phyloP scores from a whole-genome alignment of 2,113 vertebrate genomes.

The Onychorhynchus coronatus region DNA sequence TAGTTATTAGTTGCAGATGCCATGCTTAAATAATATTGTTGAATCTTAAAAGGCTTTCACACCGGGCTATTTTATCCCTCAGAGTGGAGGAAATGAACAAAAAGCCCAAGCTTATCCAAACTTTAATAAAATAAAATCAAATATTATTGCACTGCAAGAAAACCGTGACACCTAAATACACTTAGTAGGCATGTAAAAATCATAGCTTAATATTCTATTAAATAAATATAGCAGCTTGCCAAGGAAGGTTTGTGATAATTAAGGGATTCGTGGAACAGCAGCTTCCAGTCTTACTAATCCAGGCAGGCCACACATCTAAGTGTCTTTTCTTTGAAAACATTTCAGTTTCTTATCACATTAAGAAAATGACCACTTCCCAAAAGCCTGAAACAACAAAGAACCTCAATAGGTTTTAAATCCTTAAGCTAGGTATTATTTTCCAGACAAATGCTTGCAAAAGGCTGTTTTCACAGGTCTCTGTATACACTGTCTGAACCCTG shows the following conservation, averaged over 20 bases:
- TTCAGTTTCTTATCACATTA: conserved; percentile 58
- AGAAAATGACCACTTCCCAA: conserved; percentile 48
- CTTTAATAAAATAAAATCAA: conserved; percentile 4
- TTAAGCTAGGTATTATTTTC: conserved; percentile 70
- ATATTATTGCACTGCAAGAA: background rate
- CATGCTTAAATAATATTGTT: background rate
- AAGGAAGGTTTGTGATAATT: background rate
- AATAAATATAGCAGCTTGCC: background rate
- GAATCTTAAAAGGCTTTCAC: conserved; percentile 46
- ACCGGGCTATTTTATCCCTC: background rate
- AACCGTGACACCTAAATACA: background rate
- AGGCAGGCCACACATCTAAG: background rate
- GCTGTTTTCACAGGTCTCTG: conserved; percentile 16
- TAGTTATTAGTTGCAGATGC: conserved; percentile 56
- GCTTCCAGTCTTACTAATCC: conserved; percentile 20
- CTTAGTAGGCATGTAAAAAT: background rate
- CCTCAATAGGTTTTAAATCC: background rate
- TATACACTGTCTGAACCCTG: background rate
- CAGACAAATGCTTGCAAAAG: conserved; percentile 26
- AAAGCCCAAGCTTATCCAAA: background rate
- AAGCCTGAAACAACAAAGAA: conserved; percentile 64
- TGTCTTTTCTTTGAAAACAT: conserved; percentile 54
- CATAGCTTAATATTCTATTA: background rate
- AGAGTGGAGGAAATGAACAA: conserved; percentile 10
- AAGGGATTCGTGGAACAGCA: background rate